These are phyloP conservation scores for Phenganax marumi DNA, from an alignment of 92 coral and sea anemone species.

Conservation along the genomic window DNA sequence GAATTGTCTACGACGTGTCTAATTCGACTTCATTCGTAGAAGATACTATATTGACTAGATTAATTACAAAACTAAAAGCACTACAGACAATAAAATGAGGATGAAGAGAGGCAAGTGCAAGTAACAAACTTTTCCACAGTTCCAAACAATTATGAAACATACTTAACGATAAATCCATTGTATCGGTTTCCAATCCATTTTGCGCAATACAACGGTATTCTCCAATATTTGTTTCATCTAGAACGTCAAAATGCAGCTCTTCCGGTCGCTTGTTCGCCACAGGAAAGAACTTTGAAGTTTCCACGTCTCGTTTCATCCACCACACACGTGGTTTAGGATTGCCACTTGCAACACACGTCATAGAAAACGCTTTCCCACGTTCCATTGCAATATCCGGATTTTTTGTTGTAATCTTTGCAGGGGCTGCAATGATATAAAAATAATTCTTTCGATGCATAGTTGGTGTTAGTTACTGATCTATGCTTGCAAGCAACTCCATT, in stretches of 20 bases:
- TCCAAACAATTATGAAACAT: background rate
- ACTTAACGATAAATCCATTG: background rate
- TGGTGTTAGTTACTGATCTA: background rate
- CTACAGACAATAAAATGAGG: background rate
- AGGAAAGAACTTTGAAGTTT: slow-evolving; percentile 19
- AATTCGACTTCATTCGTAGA: too few relatives aligned
- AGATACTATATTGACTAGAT: too few relatives aligned
- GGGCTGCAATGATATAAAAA: slow-evolving; percentile 42
- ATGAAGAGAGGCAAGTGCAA: background rate
- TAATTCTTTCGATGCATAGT: background rate
- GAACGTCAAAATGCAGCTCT: slow-evolving; percentile 26
- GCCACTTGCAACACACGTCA: slow-evolving; percentile 64
- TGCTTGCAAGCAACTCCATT: background rate
- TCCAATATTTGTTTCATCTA: slow-evolving; percentile 46
- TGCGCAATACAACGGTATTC: slow-evolving; percentile 68
- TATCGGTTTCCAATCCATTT: slow-evolving; percentile 33
- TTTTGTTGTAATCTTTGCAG: slow-evolving; percentile 21
- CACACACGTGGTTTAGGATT: slow-evolving; percentile 67
- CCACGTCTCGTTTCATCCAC: slow-evolving; percentile 58
- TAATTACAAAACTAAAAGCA: background rate
- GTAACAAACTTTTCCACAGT: background rate
- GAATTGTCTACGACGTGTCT: too few relatives aligned
- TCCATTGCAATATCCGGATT: background rate
- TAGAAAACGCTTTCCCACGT: slow-evolving; percentile 22
- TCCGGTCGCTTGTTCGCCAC: slow-evolving; percentile 1